A percentile compares a stretch with the other conserved stretches of the same genome.
Conservation (phyloP, 2,797 vertebrate species). For the Poecilia velifera region DNA sequence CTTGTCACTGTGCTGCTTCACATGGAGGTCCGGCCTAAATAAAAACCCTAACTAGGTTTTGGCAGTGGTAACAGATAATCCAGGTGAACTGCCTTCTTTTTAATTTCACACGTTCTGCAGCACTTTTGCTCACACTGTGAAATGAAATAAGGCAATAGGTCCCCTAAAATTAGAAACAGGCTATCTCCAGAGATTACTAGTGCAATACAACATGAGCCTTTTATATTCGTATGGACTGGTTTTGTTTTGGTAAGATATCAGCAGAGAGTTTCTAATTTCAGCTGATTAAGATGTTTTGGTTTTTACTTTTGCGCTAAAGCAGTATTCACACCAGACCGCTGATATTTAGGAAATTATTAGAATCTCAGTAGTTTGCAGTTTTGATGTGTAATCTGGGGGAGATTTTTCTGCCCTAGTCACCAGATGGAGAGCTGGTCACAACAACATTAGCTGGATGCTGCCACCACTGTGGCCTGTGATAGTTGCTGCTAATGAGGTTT, state of each 20-base stretch:
- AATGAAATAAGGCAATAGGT: not conserved
- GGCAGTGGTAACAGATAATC: not conserved
- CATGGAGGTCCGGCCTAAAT: not conserved
- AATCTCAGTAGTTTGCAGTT: conserved; percentile 6
- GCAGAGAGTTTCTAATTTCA: conserved; percentile 7
- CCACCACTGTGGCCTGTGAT: conserved; percentile 1
- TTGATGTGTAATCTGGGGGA: conserved; percentile 9
- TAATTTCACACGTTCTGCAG: not conserved
- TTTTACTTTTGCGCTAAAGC: conserved; percentile 11
- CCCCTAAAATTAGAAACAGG: conserved; percentile 20
- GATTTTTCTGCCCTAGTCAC: conserved; percentile 17
- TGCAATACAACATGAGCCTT: not conserved
- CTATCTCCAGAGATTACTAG: not conserved
- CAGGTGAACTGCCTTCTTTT: conserved; percentile 2
- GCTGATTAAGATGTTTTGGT: not conserved
- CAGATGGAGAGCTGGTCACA: conserved; percentile 17
- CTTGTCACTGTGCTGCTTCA: not conserved
- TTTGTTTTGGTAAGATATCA: not conserved
- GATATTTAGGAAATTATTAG: not conserved
- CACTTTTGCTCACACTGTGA: not conserved
- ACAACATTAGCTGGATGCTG: conserved; percentile 19
- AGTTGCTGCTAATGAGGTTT: not conserved
- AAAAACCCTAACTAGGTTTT: not conserved
- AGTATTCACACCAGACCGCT: not conserved
- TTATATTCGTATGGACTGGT: not conserved